Evolutionary conservation across 2,888 invertebrate genomes (phyloP).

Genomic region (Oscheius myriophilus): DNA sequence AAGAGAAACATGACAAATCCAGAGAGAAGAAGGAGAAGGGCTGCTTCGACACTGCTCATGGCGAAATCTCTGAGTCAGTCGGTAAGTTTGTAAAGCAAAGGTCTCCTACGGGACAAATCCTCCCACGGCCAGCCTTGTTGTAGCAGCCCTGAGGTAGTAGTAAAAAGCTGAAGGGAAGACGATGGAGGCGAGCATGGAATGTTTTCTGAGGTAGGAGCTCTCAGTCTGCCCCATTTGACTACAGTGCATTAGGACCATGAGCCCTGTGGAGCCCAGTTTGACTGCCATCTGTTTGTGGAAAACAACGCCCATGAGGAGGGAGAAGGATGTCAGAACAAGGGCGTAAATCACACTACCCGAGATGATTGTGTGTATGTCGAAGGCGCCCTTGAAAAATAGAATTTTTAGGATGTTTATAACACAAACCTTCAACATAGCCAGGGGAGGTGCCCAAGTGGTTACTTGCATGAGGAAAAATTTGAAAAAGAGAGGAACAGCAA

Average conservation of each 20-base stretch:
- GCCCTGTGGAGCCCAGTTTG: background rate
- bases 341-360: conserved; percentile 14
- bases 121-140: background rate
- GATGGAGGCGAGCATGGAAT: background rate
- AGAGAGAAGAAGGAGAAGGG: background rate
- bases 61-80: background rate
- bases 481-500: background rate
- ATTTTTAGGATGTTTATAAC: background rate
- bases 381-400: background rate
- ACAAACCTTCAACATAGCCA: background rate
- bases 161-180: conserved; percentile 17
- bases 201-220: background rate
- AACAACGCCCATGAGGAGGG: background rate
- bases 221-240: conserved; percentile 16
- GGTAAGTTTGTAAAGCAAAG: background rate
- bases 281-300: background rate
- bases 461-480: conserved; percentile 6
- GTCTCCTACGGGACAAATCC: conserved; percentile 7
- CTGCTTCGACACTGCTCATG: background rate
- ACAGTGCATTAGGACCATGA: conserved; percentile 7
- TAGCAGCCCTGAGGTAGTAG: conserved; percentile 7
- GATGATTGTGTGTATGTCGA: background rate
- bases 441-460: background rate
- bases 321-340: conserved; percentile 2
- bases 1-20: background rate